Evolutionary conservation across 2,113 vertebrate genomes (phyloP).

Genomic region (Cichladusa arquata): DNA sequence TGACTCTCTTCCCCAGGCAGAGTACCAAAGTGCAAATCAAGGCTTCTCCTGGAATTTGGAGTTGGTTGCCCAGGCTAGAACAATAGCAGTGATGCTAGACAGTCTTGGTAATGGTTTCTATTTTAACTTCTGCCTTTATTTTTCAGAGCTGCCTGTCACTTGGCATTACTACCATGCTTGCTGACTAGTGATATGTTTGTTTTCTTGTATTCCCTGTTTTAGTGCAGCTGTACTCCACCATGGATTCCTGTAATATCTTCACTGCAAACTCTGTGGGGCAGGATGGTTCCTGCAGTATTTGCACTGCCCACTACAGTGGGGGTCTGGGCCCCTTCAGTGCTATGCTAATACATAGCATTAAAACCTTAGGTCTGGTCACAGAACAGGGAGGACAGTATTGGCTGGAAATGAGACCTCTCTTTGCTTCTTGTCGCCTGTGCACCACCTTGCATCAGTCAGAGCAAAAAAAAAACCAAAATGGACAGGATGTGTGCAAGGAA

Average conservation of each 20-base stretch:
- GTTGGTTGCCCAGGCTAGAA: conserved; percentile 17
- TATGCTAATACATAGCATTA: not conserved
- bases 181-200: not conserved
- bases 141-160: conserved; percentile 25
- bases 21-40: conserved; percentile 14
- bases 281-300: not conserved
- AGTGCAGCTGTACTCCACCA: not conserved
- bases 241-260: not conserved
- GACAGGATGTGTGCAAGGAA: conserved; percentile 35
- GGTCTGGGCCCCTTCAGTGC: not conserved
- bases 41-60: conserved; percentile 15
- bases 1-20: conserved; percentile 34
- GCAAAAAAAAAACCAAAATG: not conserved
- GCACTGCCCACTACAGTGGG: not conserved
- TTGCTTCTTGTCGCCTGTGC: not conserved
- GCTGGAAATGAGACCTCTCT: conserved; percentile 5
- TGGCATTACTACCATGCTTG: not conserved
- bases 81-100: conserved; percentile 2
- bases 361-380: not conserved
- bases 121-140: conserved; percentile 45
- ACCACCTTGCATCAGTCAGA: not conserved
- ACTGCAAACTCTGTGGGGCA: not conserved
- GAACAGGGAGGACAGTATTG: not conserved
- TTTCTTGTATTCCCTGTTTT: not conserved
- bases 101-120: conserved; percentile 20